Evolutionary conservation across 2,888 invertebrate species (phyloP).

Genomic region (Alsophila aescularia): DNA sequence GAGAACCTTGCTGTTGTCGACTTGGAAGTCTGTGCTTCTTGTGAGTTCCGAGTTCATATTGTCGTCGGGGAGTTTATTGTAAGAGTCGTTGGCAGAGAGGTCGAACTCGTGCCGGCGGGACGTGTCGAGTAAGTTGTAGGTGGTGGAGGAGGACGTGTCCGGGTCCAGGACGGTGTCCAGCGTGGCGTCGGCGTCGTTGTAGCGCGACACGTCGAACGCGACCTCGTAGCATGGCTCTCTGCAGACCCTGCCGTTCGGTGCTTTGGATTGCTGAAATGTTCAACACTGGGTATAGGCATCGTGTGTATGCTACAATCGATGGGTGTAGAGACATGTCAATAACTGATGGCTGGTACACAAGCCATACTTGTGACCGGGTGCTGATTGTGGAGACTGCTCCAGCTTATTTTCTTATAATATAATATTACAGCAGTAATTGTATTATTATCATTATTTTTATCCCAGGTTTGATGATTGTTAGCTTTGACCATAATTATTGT

Average conservation of each 20-base stretch:
- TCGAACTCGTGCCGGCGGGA: too few relatives aligned
- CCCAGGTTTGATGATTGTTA: too few relatives aligned
- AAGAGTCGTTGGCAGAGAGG: constrained; percentile 51
- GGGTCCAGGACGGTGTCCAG: constrained; percentile 58
- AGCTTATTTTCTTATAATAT: too few relatives aligned
- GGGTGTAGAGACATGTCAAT: too few relatives aligned
- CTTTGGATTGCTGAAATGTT: constrained; percentile 59
- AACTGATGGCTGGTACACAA: too few relatives aligned
- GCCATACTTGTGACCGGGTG: too few relatives aligned
- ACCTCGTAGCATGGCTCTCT: constrained; percentile 57
- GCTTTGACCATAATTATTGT: too few relatives aligned
- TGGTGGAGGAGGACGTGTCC: constrained; percentile 32
- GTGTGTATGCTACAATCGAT: too few relatives aligned
- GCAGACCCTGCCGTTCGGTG: constrained; percentile 70
- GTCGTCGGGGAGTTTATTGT: constrained; percentile 73
- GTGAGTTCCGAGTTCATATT: constrained; percentile 79
- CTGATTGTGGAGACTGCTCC: too few relatives aligned
- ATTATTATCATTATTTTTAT: too few relatives aligned
- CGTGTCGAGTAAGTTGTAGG: constrained; percentile 61
- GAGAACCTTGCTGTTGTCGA: constrained; percentile 71
- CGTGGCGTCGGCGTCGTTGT: constrained; percentile 62
- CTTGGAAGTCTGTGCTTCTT: constrained; percentile 52
- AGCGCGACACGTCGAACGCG: constrained; percentile 66
- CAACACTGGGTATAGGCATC: too few relatives aligned
- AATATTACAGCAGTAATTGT: too few relatives aligned